Conservation (phyloP, 2,888 invertebrate genomes). For the Brenthis hecate region DNA sequence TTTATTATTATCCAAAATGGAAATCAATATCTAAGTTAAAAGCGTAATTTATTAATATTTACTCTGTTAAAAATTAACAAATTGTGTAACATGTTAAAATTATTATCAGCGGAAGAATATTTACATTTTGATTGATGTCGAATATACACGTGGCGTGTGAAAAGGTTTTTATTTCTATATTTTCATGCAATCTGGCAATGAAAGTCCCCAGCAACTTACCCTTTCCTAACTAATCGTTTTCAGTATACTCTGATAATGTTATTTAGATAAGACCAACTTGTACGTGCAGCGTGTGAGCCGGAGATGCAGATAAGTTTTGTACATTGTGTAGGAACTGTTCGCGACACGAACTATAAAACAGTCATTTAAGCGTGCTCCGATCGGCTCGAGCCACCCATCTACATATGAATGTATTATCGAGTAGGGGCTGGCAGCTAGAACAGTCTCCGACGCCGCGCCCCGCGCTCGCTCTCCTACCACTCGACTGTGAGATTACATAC, state of each 20-base stretch:
- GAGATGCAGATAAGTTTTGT: not conserved
- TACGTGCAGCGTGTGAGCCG: not conserved
- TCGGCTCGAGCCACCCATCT: not conserved
- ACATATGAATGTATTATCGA: not conserved
- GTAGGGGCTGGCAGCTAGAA: no score
- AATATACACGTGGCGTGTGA: slow-evolving; percentile 18
- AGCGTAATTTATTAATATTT: not conserved
- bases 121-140: slow-evolving; percentile 13
- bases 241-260: slow-evolving; percentile 12
- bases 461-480: not conserved
- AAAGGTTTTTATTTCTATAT: slow-evolving; percentile 7
- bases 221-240: slow-evolving; percentile 16
- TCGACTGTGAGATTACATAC: not conserved
- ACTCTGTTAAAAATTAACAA: not conserved
- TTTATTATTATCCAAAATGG: no score
- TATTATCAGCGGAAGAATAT: slow-evolving; percentile 12
- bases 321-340: not conserved
- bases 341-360: slow-evolving; percentile 9
- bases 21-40: no score
- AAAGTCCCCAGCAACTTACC: slow-evolving; percentile 15
- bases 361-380: not conserved
- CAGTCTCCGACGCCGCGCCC: not conserved
- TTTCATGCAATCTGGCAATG: slow-evolving; percentile 20
- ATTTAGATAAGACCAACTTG: slow-evolving; percentile 7
- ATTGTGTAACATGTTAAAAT: slow-evolving; percentile 1